Evolutionary conservation across 1,140 invertebrate species (phyloP), one percentile per base, ranked within the genome.

Genomic region (Piezodorus guildinii): DNA sequence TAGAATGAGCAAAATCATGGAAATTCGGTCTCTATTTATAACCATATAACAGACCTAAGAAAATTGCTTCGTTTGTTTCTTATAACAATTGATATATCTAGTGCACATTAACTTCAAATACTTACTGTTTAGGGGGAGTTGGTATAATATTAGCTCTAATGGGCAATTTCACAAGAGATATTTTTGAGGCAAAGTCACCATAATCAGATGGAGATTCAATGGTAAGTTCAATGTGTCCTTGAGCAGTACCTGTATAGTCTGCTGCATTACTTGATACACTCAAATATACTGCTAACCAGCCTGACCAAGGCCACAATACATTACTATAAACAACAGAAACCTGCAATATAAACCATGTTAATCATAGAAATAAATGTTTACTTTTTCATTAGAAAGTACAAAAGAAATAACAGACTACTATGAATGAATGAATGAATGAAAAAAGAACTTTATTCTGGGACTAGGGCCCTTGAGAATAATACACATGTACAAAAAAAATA

Each of bases 301-400:
- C 95, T 9, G 92, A 93, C 94, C 94, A 98, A 0, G 94, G 95
- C 94, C 94, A 98, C 17, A 98, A 75, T 43, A 88, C 79, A 65
- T 85, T 79, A n/a, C 88, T 91, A 75, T 88, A 82, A 16, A 86
- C 82, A 45, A 89, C 79, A 0, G 87, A 81, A 60, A 93, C 80
- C 43, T 90, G 80, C 25, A 90, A 76, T 46, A 81, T 25, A n/a
- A 59, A 12, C 34, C 9, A 39, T 39, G 27, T 30, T 30, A 30
- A 30, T 30, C 27, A 30, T 30, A 30, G 8, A 30, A 30, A 4
- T n/a, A 27, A 15, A 39, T 39, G 6, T 39, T 39, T 39, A 10
- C 34, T 39, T 39, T 39, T 39, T 39, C 34, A 30, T 56, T 14
- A 56, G 21, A 56, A 56, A 17, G 21, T 15, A 23, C 52, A 54